Evolutionary conservation across 2,888 invertebrate genomes (phyloP), one percentile per base, ranked within the genome.

Genomic region (Carpatolechia fugitivella): DNA sequence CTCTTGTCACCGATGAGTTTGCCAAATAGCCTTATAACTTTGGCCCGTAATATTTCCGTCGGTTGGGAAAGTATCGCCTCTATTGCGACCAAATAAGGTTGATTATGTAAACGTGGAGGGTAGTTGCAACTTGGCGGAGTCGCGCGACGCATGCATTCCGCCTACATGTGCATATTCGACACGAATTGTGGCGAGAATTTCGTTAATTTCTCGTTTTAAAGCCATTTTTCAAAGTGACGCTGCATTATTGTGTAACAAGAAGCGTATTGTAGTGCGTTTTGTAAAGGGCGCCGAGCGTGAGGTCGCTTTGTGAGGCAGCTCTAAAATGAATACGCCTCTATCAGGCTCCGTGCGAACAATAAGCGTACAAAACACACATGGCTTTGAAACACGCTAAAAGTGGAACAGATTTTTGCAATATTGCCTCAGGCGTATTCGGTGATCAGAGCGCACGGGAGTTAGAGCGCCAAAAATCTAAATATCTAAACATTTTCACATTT

Each of bases 21-120:
- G 76, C 76, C 76, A 80, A 80, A 79, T 76, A 76, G 75, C 75
- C 72, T 68, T 63, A 67, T 65, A 66, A 64, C 63, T 35, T 30
- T 33, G 40, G 29, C 31, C 16, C 49, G 30, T 36, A 40, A 49
- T 18, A 31, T 40, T 48, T 16, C 31, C 44, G 29, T 11, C 31
- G 20, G 11, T 10, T 29, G n/a, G 11, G 30, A 36, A 47, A 54
- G 33, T 54, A 11, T 14, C 47, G 29, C 29, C 24, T 47, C 38
- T 36, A 54, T 47, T 38, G 4, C 36, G 1, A 4, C 10, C 14
- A 8, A 47, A 36, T 54, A 54, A 54, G 54, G 47, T 30, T n/a
- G 29, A 38, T 36, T 36, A 10, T 29, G 29, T 20, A 5, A 35
- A 18, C 16, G 4, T n/a, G 29, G 24, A 16, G 18, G 6, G 31